Evolutionary conservation across 2,888 invertebrate genomes (phyloP).

Genomic region (Pherbina coryleti): DNA sequence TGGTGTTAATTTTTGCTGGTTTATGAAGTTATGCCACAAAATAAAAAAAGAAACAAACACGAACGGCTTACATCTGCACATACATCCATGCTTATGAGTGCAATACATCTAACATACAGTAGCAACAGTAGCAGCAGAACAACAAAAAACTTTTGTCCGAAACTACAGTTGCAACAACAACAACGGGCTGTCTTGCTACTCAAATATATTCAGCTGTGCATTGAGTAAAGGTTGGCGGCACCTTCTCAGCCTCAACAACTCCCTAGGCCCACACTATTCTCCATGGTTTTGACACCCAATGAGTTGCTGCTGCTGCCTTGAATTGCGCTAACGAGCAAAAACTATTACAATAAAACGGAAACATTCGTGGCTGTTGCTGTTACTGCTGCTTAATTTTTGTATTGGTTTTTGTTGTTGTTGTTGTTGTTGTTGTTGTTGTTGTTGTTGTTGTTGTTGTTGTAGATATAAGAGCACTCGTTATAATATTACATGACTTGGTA

Average conservation of each 20-base stretch:
- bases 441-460: conserved; percentile 35
- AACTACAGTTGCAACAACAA: neutral
- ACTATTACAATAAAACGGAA: conserved; percentile 66
- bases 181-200: neutral
- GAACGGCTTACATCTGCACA: neutral
- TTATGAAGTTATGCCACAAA: conserved; percentile 56
- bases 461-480: conserved; percentile 12
- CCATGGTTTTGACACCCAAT: neutral
- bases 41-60: conserved; percentile 21
- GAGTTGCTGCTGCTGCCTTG: neutral
- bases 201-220: too few relatives aligned
- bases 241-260: neutral
- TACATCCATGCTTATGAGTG: neutral
- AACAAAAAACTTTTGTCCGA: conserved; percentile 7
- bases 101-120: neutral
- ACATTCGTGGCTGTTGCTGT: conserved; percentile 47
- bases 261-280: neutral
- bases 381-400: conserved; percentile 46
- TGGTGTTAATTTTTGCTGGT: conserved; percentile 66
- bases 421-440: conserved; percentile 43
- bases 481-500: conserved; percentile 54
- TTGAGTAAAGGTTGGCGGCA: neutral
- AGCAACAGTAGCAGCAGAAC: neutral
- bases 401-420: conserved; percentile 39
- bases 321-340: conserved; percentile 66